A percentile compares a stretch with the other conserved stretches of the same genome.
These are phyloP conservation scores for Eupsittula cactorum DNA, from an alignment of 2,113 vertebrate genomes.

Conservation along the genomic window DNA sequence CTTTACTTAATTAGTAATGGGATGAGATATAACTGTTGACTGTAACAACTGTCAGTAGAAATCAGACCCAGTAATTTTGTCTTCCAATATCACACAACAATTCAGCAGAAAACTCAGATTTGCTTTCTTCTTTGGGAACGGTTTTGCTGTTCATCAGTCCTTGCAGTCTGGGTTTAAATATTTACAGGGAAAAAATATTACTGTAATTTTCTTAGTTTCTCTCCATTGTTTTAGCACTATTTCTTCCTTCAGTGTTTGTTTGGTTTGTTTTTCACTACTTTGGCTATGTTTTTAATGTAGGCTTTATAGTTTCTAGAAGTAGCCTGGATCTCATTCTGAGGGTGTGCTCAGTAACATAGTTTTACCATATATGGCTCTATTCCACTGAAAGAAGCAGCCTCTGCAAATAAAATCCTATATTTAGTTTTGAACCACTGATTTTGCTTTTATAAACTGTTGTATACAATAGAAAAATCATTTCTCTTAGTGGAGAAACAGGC, in stretches of 20 bases:
- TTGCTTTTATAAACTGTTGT: neutral
- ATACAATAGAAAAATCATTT: neutral
- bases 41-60: neutral
- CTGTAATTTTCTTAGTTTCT: neutral
- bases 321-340: neutral
- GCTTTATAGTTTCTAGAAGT: neutral
- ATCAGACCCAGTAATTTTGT: neutral
- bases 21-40: neutral
- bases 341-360: neutral
- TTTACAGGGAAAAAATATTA: fast-evolving
- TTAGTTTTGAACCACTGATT: neutral
- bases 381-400: neutral
- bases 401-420: neutral
- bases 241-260: neutral
- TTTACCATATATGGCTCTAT: constrained; percentile 53
- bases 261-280: neutral
- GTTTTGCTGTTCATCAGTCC: neutral
- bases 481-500: neutral
- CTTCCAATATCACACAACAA: neutral
- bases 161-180: neutral
- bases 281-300: neutral
- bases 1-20: neutral
- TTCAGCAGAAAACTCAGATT: neutral
- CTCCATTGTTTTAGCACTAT: neutral
- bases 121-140: neutral